Base-by-base conservation (phyloP, 2,888 invertebrate species). In the Dyspetes luteomarginatus region DNA sequence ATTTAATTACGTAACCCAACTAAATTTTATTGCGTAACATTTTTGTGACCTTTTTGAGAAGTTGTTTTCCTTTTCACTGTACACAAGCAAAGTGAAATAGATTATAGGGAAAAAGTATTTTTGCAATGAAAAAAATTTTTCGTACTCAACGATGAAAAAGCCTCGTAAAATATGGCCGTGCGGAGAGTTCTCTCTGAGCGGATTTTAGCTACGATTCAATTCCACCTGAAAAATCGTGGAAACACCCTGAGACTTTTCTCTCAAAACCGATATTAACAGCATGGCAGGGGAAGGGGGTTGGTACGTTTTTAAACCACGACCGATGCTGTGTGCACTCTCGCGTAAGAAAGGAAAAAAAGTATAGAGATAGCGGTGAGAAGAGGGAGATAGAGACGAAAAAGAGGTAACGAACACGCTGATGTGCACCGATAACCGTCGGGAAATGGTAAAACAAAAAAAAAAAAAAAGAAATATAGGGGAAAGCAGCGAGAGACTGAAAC, bases 131-230 rank as follows among this genome's bases (percentile, higher is more conserved):
- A 36, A 62, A 22, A 22, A 36, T 2, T 9, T 22, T 15, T 12
- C 22, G 24, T 9, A 41, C n/a, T n/a, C n/a, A 36, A 36, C 30
- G 30, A 36, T 12, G 12, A 36, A 43, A 62, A 60, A 60, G 12
- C 48, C 71, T 71, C 36, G 48, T 62, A 48, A 60, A 60, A 36
- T 60, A 60, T 72, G 60, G 50, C 24, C 41, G 41, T 5, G 22
- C n/a, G n/a, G n/a, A n/a, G n/a, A n/a, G 26, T 48, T 48, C 60
- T n/a, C 50, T 48, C 22, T 12, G 9, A 36, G 12, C 36, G 36
- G 36, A 15, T 60, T 72, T 50, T 50, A 71, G 71, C 50, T 60
- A 72, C 71, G 60, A 72, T 72, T 72, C 71, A 60, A 58, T 72
- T 52, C 12, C 30, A 48, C 15, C 48, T 60, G 71, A 62, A 60